These are phyloP conservation scores for Yponomeuta sedellus DNA, from an alignment of 2,888 invertebrate species.

Conservation along the genomic window DNA sequence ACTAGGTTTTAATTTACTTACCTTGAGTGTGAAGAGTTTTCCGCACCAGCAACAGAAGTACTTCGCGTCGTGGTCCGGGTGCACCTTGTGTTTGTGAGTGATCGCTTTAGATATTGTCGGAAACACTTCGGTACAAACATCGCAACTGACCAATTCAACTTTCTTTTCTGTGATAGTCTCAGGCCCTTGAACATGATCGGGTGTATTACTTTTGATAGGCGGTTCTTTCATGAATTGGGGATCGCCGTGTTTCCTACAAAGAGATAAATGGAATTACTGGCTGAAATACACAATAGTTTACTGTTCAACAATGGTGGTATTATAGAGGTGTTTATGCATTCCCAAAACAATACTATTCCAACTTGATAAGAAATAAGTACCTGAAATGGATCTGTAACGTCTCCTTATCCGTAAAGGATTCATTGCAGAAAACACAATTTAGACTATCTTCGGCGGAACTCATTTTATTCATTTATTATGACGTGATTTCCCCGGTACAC, in stretches of 20 bases:
- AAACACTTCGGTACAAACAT: constrained; percentile 77
- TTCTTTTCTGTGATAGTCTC: constrained; percentile 37
- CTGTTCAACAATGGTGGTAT: not conserved
- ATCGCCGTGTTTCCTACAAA: constrained; percentile 77
- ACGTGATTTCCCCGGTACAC: not conserved
- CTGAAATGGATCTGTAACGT: constrained; percentile 79
- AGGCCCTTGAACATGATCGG: constrained; percentile 31
- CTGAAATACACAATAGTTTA: not conserved
- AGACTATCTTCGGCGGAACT: constrained; percentile 43
- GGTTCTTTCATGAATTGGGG: constrained; percentile 68
- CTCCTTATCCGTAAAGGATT: constrained; percentile 73
- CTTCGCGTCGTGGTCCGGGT: constrained; percentile 78
- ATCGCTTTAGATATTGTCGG: constrained; percentile 78
- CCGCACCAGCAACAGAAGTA: constrained; percentile 82
- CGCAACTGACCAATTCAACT: constrained; percentile 67
- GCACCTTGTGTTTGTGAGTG: constrained; percentile 80
- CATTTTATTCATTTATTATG: not conserved
- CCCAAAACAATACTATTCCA: not conserved
- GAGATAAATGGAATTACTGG: not conserved
- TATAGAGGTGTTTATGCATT: too few relatives aligned
- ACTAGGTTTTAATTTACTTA: constrained; percentile 30
- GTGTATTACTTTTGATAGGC: constrained; percentile 42
- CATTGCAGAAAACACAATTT: constrained; percentile 76
- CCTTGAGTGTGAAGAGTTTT: constrained; percentile 81
- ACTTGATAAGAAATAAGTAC: constrained; percentile 38